Conservation (phyloP, 2,888 invertebrate species). For the Helleia helle region DNA sequence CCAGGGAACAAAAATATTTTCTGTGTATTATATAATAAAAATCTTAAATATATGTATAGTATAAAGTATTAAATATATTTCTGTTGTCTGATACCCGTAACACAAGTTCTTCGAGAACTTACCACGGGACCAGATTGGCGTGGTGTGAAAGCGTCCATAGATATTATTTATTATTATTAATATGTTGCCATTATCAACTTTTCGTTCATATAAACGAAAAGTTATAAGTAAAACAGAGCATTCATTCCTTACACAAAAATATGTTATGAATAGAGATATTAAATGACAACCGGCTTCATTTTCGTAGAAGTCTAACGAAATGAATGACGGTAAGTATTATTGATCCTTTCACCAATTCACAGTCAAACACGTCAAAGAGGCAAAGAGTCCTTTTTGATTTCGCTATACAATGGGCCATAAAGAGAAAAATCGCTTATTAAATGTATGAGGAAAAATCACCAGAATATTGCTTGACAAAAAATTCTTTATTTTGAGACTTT, state of each 20-base stretch:
- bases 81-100: no score
- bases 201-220: no score
- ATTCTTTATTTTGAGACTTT: background rate
- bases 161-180: no score
- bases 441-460: constrained; percentile 1
- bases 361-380: constrained; percentile 1
- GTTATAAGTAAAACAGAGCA: no score
- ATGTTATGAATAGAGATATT: background rate
- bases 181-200: no score
- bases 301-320: background rate
- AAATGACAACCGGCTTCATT: background rate
- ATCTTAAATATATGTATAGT: no score
- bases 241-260: background rate
- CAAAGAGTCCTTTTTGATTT: constrained; percentile 4
- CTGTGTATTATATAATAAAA: no score
- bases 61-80: no score
- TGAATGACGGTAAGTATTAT: background rate
- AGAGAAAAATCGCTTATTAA: constrained; percentile 1
- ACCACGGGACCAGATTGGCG: no score
- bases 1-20: no score
- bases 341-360: constrained; percentile 1
- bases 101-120: no score
- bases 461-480: background rate
- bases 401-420: background rate
- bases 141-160: no score